Base-by-base conservation (phyloP, 2,888 invertebrate species). In the Disparrhopalites patrizii region DNA sequence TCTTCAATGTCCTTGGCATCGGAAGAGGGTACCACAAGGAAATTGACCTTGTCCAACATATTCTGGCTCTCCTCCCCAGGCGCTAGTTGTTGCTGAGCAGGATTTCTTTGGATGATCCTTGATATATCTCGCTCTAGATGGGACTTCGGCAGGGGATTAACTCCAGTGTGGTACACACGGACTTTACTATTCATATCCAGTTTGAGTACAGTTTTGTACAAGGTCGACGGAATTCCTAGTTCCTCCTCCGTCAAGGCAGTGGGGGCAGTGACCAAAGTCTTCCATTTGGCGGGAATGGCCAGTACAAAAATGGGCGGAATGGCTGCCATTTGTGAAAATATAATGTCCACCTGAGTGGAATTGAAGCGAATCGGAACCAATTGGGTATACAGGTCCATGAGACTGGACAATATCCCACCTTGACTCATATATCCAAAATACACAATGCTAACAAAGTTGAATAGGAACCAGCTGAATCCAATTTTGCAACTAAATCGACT, bases 291-390 rank as follows among this genome's bases (percentile, higher is more conserved):
- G 4, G 75, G 75, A 38, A 75, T 73, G 0, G 66, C 72, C 10
- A 75, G 57, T 2, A 71, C 67, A 57, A 75, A 75, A 10, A 72
- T 73, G 8, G 75, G 75, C 30, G 75, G 75, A 38, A 75, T 75
- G 7, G 71, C 69, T 13, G 68, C 60, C 70, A 75, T 72, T 69
- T 75, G 75, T 33, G 73, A 71, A 31, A 73, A 70, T 4, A 72
- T 71, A 3, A 75, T 72, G 62, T 73, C 72, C 2, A 75, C 73
- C 47, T 71, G 70, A 4, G 75, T 75, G 5, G 69, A 68, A 55
- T 75, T 75, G 57, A 69, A 75, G 7, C 36, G 36, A 20, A 72
- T 67, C 2, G 75, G 73, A 23, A 64, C 56, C n/a, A 75, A 61
- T 51, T 75, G 70, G 27, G 67, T 61, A 36, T 69, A 65, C 18